Evolutionary conservation across 2,113 vertebrate genomes (phyloP), one percentile per base, ranked within the genome.

Genomic region (Carassius gibelio): DNA sequence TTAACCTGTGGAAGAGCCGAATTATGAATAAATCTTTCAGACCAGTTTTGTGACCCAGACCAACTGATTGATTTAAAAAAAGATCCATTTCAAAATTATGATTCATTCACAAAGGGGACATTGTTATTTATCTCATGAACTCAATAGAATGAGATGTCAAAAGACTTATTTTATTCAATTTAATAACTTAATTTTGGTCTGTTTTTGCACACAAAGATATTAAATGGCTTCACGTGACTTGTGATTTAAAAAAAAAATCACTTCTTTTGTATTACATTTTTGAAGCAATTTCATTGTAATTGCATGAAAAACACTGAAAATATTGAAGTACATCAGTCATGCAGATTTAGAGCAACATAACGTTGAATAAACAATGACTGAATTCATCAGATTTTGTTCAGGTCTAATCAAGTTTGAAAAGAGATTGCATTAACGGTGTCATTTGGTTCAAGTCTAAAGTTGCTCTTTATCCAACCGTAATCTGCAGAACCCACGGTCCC

Each of bases 391-490:
- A 8, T 55, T 55, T 48, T 8, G 5, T 50, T 23, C 75, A 3
- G 23, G 15, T 11, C 23, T 55, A 55, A 15, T 19, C 50, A 57
- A 5, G 50, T 30, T 55, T 5, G 21, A 17, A 75, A 75, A 55
- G 30, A 30, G 23, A 55, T 7, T 57, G 75, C 48, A 34, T 76
- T 38, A 77, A 59, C 26, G 3, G 75, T 36, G 19, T 57, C 52
- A 78, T 59, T 76, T 36, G 30, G 10, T 34, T 21, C 52, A 78
- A 19, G 15, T 14, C 34, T 59, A 78, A 78, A 59, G 17, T 78
- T 38, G 30, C 38, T 77, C 30, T 77, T 77, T 15, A 78, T 78
- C 75, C 21, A 38, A 57, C 17, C 75, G 30, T 57, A 77, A 59
- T 69, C 45, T 82, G 17, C 11, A 55, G 30, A 34, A 5, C 82